Conservation (phyloP, 1,140 invertebrate genomes). For the Chironomus striatipennis region DNA sequence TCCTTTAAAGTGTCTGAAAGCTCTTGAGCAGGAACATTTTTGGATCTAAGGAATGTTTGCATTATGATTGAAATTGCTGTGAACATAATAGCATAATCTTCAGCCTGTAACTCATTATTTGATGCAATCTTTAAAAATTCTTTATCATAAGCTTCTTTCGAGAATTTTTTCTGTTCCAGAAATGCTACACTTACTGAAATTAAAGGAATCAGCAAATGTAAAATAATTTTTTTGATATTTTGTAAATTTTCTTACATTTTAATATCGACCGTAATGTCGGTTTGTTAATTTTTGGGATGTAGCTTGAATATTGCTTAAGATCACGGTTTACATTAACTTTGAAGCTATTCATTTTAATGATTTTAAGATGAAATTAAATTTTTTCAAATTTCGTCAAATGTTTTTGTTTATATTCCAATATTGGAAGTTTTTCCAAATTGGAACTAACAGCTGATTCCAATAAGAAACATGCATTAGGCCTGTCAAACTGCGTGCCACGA, state of each 20-base stretch:
- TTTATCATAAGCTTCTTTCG: background rate
- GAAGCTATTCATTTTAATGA: background rate
- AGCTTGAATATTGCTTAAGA: background rate
- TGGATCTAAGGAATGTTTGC: background rate
- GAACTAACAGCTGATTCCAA: no score
- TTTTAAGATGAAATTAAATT: background rate
- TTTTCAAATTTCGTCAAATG: background rate
- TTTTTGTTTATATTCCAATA: background rate
- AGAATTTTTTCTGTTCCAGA: background rate
- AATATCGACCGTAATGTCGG: background rate
- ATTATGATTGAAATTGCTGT: background rate
- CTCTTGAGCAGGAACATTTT: background rate
- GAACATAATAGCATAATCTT: background rate
- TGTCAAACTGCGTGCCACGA: no score
- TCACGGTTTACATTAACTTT: background rate
- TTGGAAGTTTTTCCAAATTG: background rate
- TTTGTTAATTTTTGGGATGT: background rate
- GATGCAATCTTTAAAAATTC: background rate
- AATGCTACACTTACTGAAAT: background rate
- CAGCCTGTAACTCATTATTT: background rate
- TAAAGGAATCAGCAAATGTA: background rate
- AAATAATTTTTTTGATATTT: background rate
- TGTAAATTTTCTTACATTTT: background rate
- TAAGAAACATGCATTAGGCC: no score
- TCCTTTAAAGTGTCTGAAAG: background rate